Conservation (phyloP, 2,113 vertebrate species). For the Chloropsis hardwickii region DNA sequence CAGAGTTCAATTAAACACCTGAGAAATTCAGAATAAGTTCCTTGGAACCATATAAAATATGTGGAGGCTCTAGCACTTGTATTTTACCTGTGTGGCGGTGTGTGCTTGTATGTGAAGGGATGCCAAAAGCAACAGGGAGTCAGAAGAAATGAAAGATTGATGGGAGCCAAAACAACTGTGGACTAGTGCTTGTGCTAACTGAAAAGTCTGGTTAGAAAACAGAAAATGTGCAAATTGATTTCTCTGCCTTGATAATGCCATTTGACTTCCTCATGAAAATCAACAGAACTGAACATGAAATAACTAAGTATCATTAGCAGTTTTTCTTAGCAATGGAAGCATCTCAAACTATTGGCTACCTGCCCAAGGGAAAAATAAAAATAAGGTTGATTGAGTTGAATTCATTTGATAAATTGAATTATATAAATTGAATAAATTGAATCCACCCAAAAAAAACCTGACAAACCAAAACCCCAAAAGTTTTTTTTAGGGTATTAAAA, state of each 20-base stretch:
- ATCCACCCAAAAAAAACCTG: rapidly evolving
- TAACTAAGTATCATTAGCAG: background rate
- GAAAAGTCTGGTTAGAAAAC: background rate
- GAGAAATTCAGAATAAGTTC: background rate
- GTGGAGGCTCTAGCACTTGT: background rate
- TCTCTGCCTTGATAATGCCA: background rate
- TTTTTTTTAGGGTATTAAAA: background rate
- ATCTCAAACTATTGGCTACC: background rate
- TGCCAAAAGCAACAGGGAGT: background rate
- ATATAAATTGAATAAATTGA: no score
- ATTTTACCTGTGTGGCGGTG: background rate
- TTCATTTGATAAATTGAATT: no score
- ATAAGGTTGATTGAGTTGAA: no score
- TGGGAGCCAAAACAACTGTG: background rate
- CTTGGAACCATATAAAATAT: background rate
- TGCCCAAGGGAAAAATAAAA: background rate
- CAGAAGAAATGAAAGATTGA: background rate
- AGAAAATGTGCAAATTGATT: background rate
- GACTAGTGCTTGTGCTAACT: background rate
- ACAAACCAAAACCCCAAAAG: rapidly evolving
- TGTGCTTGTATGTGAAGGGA: background rate
- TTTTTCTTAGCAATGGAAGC: background rate
- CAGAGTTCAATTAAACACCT: background rate
- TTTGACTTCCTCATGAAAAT: background rate
- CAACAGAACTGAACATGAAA: background rate